phyloP scores from a whole-genome alignment of 2,113 vertebrate genomes.

The Poeciliopsis occidentalis region DNA sequence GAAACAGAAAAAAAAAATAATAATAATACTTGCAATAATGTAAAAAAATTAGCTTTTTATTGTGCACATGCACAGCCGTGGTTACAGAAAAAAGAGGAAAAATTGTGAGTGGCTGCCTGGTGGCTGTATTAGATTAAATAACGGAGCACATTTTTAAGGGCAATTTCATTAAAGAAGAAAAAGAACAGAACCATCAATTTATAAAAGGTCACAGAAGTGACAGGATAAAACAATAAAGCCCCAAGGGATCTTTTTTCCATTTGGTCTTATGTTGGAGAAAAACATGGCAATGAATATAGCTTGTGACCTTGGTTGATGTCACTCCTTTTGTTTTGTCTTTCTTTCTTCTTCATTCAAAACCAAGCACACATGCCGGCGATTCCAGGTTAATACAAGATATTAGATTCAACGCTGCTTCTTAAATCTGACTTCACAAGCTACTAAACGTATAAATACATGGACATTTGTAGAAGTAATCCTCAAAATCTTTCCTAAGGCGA shows the following conservation, averaged over 20 bases:
- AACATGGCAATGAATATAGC: conserved; percentile 48
- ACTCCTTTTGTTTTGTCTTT: conserved; percentile 39
- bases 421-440: conserved; percentile 16
- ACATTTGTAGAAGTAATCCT: conserved; percentile 12
- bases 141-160: conserved; percentile 57
- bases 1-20: not conserved
- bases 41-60: not conserved
- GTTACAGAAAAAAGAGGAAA: not conserved
- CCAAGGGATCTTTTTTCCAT: conserved; percentile 39
- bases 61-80: not conserved
- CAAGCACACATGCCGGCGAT: conserved; percentile 23
- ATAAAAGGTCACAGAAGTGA: conserved; percentile 60
- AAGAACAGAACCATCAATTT: conserved; percentile 34
- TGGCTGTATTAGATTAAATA: conserved; percentile 44
- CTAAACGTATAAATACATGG: conserved; percentile 24
- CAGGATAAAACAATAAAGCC: conserved; percentile 43
- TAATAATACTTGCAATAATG: not conserved
- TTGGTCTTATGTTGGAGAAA: conserved; percentile 50
- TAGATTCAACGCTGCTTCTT: not conserved
- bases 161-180: conserved; percentile 40
- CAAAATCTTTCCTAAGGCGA: conserved; percentile 37
- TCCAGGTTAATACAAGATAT: not conserved
- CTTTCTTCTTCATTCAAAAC: conserved; percentile 25
- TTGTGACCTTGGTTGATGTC: conserved; percentile 61
- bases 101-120: conserved; percentile 1